Evolutionary conservation across 2,113 vertebrate genomes (phyloP).

Genomic region (Etia nguti): DNA sequence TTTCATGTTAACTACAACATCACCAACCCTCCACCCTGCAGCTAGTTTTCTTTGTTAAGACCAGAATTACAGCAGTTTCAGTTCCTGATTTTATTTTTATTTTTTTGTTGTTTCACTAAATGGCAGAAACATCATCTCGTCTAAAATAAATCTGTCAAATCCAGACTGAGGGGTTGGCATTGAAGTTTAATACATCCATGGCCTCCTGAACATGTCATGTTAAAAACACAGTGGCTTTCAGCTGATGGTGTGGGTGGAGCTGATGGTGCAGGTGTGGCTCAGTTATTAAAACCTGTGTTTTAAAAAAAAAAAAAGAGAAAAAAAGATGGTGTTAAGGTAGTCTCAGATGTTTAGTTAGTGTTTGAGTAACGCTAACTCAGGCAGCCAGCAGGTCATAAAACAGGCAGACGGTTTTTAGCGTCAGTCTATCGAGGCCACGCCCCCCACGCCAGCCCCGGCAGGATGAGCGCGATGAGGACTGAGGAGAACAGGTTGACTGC

Average conservation of each 20-base stretch:
- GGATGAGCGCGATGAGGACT: constrained; percentile 80
- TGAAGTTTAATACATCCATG: not conserved
- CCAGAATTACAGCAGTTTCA: not conserved
- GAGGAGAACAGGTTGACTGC: constrained; percentile 93
- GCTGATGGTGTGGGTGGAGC: not conserved
- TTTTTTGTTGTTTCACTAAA: not conserved
- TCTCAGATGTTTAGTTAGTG: not conserved
- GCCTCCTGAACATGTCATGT: not conserved
- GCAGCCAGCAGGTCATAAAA: not conserved
- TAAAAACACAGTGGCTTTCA: not conserved
- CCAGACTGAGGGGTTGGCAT: not conserved
- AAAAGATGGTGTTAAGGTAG: rapidly evolving
- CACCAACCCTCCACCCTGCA: not conserved
- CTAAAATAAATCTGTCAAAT: not conserved
- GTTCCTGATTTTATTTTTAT: not conserved
- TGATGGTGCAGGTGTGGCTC: not conserved
- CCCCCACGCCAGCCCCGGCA: constrained; percentile 84
- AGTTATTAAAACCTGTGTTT: not conserved
- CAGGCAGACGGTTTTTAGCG: not conserved
- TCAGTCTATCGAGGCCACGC: constrained; percentile 77
- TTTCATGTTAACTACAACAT: not conserved
- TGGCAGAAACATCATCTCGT: not conserved
- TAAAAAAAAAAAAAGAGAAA: not conserved
- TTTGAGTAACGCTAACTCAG: not conserved
- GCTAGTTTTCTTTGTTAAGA: not conserved